Percentiles rank a stretch among this genome's conserved stretches.
These are phyloP conservation scores for Pao palembangensis DNA, from an alignment of 2,113 vertebrate genomes.

Conservation along the genomic window DNA sequence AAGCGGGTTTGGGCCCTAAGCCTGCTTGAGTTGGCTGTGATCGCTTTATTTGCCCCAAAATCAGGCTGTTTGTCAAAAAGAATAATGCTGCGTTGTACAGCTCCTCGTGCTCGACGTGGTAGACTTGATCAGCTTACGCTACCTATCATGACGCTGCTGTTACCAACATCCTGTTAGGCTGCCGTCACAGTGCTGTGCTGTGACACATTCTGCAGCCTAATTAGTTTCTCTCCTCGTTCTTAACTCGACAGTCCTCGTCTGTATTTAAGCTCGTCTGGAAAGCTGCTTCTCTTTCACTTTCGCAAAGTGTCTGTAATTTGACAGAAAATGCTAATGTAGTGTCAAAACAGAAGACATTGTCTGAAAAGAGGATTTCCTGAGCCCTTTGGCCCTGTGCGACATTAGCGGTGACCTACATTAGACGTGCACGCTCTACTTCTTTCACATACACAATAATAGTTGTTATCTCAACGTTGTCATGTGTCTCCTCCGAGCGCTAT, in stretches of 20 bases:
- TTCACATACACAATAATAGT: conserved; percentile 27
- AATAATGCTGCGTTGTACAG: conserved; percentile 49
- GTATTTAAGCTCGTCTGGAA: background rate
- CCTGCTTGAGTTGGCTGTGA: conserved; percentile 24
- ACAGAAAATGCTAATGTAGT: conserved; percentile 11
- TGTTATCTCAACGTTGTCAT: conserved; percentile 38
- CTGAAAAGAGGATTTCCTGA: conserved; percentile 48
- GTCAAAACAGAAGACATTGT: conserved; percentile 36
- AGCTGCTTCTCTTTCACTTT: conserved; percentile 30
- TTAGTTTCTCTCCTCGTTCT: background rate
- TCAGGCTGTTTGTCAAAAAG: conserved; percentile 30
- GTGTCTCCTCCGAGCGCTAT: conserved; percentile 9
- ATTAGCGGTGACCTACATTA: conserved; percentile 58
- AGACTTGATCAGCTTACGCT: conserved; percentile 29
- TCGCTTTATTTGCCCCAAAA: conserved; percentile 48
- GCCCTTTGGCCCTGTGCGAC: conserved; percentile 22
- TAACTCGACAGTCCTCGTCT: background rate
- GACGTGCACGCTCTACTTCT: conserved; percentile 41
- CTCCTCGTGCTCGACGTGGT: conserved; percentile 23
- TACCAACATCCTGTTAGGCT: background rate
- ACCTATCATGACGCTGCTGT: conserved; percentile 7
- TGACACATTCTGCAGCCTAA: background rate
- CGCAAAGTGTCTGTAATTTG: conserved; percentile 13
- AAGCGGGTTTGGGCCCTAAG: conserved; percentile 31
- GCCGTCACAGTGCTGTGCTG: background rate